Evolutionary conservation across 2,888 invertebrate species (phyloP).

Genomic region (Metalampra italica): DNA sequence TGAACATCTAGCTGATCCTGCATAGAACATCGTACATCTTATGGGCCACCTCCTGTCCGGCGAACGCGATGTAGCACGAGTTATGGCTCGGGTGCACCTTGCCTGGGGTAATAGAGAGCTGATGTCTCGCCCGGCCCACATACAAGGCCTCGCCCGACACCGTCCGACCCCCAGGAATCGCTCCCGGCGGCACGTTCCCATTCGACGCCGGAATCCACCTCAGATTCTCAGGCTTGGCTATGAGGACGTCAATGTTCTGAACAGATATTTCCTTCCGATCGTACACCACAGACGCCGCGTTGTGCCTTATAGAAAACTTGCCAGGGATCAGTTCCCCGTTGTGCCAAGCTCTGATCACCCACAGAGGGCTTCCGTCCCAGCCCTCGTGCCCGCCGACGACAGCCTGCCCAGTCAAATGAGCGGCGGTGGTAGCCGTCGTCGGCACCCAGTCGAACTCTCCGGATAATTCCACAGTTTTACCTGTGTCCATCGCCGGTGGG

Average conservation of each 20-base stretch:
- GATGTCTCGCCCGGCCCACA: conserved; percentile 76
- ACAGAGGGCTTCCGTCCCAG: conserved; percentile 70
- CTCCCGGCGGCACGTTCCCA: conserved; percentile 73
- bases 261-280: conserved; percentile 63
- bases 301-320: conserved; percentile 65
- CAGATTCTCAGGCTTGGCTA: conserved; percentile 51
- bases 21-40: conserved; percentile 68
- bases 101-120: conserved; percentile 78
- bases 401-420: conserved; percentile 51
- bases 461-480: conserved; percentile 51
- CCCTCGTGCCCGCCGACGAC: conserved; percentile 70
- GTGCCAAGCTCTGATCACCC: conserved; percentile 69
- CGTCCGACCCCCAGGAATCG: conserved; percentile 75
- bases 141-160: conserved; percentile 68
- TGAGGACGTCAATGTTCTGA: conserved; percentile 66
- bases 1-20: conserved; percentile 42
- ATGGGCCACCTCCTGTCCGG: conserved; percentile 57
- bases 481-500: conserved; percentile 28
- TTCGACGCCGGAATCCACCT: conserved; percentile 76
- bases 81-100: conserved; percentile 71
- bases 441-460: conserved; percentile 69
- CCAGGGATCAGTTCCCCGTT: conserved; percentile 70
- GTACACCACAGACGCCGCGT: conserved; percentile 55
- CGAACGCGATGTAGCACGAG: conserved; percentile 62
- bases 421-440: conserved; percentile 53